Base-by-base conservation (phyloP, 2,113 vertebrate species). In the Marmota monax region DNA sequence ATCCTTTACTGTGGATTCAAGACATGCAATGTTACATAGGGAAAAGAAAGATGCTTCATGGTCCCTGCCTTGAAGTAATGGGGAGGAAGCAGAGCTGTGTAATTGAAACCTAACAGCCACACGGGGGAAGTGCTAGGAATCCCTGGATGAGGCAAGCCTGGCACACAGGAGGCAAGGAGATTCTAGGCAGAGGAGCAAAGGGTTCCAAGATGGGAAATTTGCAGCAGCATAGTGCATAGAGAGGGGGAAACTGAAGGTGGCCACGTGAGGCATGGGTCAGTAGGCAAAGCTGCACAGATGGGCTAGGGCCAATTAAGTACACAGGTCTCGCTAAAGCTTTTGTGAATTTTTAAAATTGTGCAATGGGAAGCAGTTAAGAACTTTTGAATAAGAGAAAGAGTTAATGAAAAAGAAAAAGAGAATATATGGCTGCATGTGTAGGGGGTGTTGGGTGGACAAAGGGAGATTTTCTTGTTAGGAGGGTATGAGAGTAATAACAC, bases 81-180 rank as follows among this genome's bases (percentile, higher is more conserved):
- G 58, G 14, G 22, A 37, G 16, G 88, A 72, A 58, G 2, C n/a
- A 77, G 32, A 88, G 4, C 34, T 83, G 1, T 65, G 14, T 73
- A 90, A 95, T 34, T 58, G 67, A 92, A 92, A 39, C 20, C 84
- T 61, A 61, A 32, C 22, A 84, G 45, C 39, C 78, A 79, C 29
- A 58, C 27, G 56, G 29, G 29, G 32, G 58, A 72, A 42, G 25
- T 29, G 13, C 18, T 77, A 88, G 16, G 7, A 90, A 39, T 74
- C 90, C 17, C 37, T n/a, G n/a, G 20, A 34, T 29, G 42, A 92
- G 48, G 10, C 11, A 86, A 79, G 32, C 63, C 22, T 45, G 20
- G 32, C 58, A 34, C 58, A 14, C 3, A 79, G 32, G 56, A 65
- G 12, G 32, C 7, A 51, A 86, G 5, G 4, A 14, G 23, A 2